Conservation (phyloP, 1,140 invertebrate species). For the Anagrus nilaparvatae region DNA sequence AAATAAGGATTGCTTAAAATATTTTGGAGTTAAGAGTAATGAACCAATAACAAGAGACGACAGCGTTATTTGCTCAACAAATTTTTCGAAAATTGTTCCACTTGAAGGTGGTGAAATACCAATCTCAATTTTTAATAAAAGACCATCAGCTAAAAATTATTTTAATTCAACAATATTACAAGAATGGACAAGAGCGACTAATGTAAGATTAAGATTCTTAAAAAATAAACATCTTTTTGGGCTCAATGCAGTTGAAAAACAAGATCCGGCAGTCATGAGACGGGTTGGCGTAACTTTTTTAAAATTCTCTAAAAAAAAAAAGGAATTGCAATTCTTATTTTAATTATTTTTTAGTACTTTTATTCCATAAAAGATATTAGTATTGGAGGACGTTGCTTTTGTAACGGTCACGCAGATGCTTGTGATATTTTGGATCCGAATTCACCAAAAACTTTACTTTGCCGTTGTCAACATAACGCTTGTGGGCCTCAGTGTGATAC, state of each 20-base stretch:
- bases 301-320: no score
- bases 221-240: constrained; percentile 91
- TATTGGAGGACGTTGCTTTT: constrained; percentile 95
- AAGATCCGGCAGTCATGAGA: constrained; percentile 92
- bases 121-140: constrained; percentile 84
- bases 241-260: constrained; percentile 88
- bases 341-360: constrained; percentile 72
- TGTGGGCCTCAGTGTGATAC: constrained; percentile 87
- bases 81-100: constrained; percentile 93
- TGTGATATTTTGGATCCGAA: constrained; percentile 79
- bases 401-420: constrained; percentile 92
- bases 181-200: constrained; percentile 96
- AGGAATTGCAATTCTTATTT: constrained; percentile 5
- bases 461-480: constrained; percentile 91
- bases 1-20: constrained; percentile 71
- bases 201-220: constrained; percentile 77
- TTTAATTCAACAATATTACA: constrained; percentile 86
- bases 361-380: constrained; percentile 99
- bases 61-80: constrained; percentile 91
- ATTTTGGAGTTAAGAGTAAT: constrained; percentile 71
- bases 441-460: constrained; percentile 70
- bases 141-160: constrained; percentile 87
- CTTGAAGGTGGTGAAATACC: constrained; percentile 95
- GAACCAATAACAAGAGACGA: constrained; percentile 75
- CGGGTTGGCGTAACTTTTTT: constrained; percentile 54